Evolutionary conservation across 2,113 vertebrate species (phyloP).

Genomic region (Tetraodon nigroviridis): DNA sequence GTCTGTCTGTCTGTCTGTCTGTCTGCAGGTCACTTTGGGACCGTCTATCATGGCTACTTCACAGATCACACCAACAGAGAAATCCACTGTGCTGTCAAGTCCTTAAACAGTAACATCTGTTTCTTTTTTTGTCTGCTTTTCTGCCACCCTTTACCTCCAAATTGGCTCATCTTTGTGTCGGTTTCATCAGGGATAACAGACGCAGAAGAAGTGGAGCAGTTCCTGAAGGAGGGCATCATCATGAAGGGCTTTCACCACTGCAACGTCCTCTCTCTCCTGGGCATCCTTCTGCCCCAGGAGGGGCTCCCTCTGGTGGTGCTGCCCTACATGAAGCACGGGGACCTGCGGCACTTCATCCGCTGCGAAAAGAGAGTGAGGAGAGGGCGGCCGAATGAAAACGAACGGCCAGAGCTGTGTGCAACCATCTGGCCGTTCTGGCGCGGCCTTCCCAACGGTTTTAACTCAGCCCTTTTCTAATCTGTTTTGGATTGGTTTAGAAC

Average conservation of each 20-base stretch:
- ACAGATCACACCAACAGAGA: conserved; percentile 75
- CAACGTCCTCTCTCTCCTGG: conserved; percentile 87
- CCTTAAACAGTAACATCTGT: conserved; percentile 78
- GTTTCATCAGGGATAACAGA: conserved; percentile 85
- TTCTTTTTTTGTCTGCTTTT: background rate
- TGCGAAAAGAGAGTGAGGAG: conserved; percentile 80
- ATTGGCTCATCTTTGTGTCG: background rate
- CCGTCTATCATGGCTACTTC: conserved; percentile 91
- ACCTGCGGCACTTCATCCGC: conserved; percentile 92
- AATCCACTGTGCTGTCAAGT: conserved; percentile 91
- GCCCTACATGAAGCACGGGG: conserved; percentile 93
- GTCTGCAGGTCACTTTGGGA: conserved; percentile 88
- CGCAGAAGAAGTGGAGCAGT: conserved; percentile 92
- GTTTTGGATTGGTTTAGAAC: conserved; percentile 69
- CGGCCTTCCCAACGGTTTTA: background rate
- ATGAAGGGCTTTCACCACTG: conserved; percentile 93
- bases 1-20: no score
- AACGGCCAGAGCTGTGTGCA: background rate
- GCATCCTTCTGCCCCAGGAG: conserved; percentile 83
- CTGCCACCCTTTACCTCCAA: background rate
- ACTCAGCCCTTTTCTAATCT: background rate
- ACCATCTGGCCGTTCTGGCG: background rate
- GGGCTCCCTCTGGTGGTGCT: conserved; percentile 89
- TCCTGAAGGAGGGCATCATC: conserved; percentile 90
- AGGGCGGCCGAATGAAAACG: conserved; percentile 3